phyloP scores from a whole-genome alignment of 2,888 invertebrate species.

The Lasioglossum oenotherae region DNA sequence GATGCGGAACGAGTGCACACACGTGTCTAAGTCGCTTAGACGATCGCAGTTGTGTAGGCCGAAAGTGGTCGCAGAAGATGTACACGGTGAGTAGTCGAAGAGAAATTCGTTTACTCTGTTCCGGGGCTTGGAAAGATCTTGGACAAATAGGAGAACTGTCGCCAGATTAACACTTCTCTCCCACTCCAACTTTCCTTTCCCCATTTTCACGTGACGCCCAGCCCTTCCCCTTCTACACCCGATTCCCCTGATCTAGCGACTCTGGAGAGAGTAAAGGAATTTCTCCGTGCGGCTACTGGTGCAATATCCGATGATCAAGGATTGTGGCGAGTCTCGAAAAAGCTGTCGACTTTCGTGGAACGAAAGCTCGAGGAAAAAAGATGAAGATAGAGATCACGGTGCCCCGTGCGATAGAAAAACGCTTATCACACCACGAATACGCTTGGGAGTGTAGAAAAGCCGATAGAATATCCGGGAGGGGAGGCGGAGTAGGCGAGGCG shows the following conservation, averaged over 20 bases:
- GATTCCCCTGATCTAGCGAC: not conserved
- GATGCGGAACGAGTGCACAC: not conserved
- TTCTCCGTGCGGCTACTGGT: not conserved
- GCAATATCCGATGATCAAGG: conserved; percentile 8
- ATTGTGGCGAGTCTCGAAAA: conserved; percentile 25
- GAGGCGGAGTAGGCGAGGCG: conserved; percentile 8
- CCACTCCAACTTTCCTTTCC: no score
- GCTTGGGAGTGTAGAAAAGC: conserved; percentile 52
- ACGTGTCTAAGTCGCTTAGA: not conserved
- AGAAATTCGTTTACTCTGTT: not conserved
- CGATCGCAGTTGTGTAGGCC: not conserved
- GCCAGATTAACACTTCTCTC: no score
- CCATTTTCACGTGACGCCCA: no score
- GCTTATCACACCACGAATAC: conserved; percentile 52
- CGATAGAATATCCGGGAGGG: conserved; percentile 9
- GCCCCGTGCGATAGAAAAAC: conserved; percentile 53
- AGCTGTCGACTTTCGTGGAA: not conserved
- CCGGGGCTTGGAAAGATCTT: not conserved
- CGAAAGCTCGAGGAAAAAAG: conserved; percentile 3
- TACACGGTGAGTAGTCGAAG: not conserved
- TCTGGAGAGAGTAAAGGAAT: not conserved
- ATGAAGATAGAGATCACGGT: conserved; percentile 41
- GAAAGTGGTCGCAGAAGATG: not conserved
- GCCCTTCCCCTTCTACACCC: no score
- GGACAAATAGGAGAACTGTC: not conserved